Percentiles rank a stretch among this genome's conserved stretches.
Conservation (phyloP, 2,113 vertebrate genomes). For the Thunnus thynnus region DNA sequence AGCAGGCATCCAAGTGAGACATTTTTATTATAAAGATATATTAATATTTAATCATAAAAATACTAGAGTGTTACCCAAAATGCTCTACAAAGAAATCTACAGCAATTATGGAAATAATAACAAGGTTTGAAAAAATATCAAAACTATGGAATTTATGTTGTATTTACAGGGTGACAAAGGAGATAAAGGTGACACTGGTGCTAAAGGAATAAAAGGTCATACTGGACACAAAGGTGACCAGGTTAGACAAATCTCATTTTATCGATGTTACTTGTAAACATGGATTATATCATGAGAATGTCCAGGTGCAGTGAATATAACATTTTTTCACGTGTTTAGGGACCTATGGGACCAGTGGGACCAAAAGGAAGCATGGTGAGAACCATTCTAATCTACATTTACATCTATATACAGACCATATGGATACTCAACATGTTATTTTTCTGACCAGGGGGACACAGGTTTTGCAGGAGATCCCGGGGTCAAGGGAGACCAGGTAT, state of each 20-base stretch:
- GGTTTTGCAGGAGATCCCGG: slow-evolving; percentile 78
- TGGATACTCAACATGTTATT: not conserved
- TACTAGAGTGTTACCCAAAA: no score
- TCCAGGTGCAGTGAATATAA: not conserved
- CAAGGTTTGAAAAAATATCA: not conserved
- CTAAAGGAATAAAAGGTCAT: slow-evolving; percentile 84
- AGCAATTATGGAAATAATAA: not conserved
- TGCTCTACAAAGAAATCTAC: not conserved
- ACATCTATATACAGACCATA: no score
- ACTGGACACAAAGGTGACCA: slow-evolving; percentile 86
- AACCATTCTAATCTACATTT: not conserved
- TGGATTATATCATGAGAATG: not conserved
- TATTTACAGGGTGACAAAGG: slow-evolving; percentile 83
- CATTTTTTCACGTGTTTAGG: slow-evolving; percentile 61
- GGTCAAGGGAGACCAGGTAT: slow-evolving; percentile 84
- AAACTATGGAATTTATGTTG: not conserved
- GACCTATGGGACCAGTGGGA: slow-evolving; percentile 80
- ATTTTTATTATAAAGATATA: not conserved
- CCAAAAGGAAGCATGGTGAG: slow-evolving; percentile 84
- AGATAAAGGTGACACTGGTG: slow-evolving; percentile 79
- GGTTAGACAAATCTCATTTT: slow-evolving; percentile 64
- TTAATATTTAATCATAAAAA: no score
- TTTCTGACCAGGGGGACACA: slow-evolving; percentile 77
- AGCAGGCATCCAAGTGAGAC: slow-evolving; percentile 78
- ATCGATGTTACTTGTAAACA: not conserved